These are phyloP conservation scores for Dipodomys ordii DNA, from an alignment of 2,113 vertebrate genomes.

Conservation along the genomic window DNA sequence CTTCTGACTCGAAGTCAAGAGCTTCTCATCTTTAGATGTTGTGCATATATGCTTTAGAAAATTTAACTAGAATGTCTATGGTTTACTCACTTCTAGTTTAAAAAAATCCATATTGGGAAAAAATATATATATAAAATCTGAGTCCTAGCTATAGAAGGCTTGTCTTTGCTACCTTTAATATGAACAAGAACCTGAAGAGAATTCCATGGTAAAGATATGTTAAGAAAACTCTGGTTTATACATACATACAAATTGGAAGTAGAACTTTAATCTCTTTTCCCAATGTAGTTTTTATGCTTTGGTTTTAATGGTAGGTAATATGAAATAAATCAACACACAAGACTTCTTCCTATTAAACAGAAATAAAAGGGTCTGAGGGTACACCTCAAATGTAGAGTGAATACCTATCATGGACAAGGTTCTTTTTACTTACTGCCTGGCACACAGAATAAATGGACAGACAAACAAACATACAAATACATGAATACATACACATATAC, in stretches of 20 bases:
- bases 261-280: not conserved
- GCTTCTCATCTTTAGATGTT: not conserved
- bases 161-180: not conserved
- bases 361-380: not conserved
- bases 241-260: not conserved
- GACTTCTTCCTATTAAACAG: not conserved
- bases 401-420: no score
- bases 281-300: not conserved
- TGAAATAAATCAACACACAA: not conserved
- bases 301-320: not conserved
- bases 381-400: not conserved
- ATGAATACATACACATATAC: not conserved
- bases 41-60: not conserved
- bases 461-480: not conserved
- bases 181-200: not conserved
- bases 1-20: not conserved
- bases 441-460: not conserved
- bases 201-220: not conserved
- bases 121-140: not conserved
- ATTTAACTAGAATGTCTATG: not conserved
- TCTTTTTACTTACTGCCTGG: not conserved
- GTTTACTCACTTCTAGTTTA: not conserved
- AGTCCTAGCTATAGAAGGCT: not conserved
- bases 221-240: not conserved
- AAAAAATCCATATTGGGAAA: not conserved